Percentiles rank a stretch among this genome's conserved stretches.
Evolutionary conservation across 2,888 invertebrate genomes (phyloP).

Genomic region (Dynastes maya): DNA sequence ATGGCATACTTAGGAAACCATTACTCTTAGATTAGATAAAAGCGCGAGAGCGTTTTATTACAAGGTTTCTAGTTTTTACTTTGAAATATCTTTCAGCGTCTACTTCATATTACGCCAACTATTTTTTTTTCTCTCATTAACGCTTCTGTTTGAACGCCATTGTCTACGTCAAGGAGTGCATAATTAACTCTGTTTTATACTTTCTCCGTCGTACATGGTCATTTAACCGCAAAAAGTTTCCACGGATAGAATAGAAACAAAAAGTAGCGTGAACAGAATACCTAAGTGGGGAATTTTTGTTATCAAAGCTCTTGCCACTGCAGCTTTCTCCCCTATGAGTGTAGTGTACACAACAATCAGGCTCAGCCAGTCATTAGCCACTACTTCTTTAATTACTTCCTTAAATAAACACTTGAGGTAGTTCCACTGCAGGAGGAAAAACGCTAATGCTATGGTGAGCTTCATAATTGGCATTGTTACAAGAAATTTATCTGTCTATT

Average conservation of each 20-base stretch:
- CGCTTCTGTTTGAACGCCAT: background rate
- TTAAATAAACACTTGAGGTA: slow-evolving; percentile 56
- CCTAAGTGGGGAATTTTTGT: slow-evolving; percentile 37
- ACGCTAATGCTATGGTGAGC: slow-evolving; percentile 56
- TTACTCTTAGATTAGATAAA: no score
- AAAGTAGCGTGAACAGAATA: slow-evolving; percentile 32
- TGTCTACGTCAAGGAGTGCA: background rate
- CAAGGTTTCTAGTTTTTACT: no score
- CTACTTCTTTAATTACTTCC: slow-evolving; percentile 60
- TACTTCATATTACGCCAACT: background rate
- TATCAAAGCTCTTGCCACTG: slow-evolving; percentile 29
- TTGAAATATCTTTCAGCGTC: background rate
- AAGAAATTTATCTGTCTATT: slow-evolving; percentile 49
- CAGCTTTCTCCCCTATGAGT: slow-evolving; percentile 51
- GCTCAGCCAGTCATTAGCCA: slow-evolving; percentile 56
- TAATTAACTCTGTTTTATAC: background rate
- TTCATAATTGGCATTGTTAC: slow-evolving; percentile 57
- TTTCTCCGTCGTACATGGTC: background rate
- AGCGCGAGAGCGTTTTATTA: no score
- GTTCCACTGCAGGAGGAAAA: slow-evolving; percentile 55
- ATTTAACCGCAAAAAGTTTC: slow-evolving; percentile 6
- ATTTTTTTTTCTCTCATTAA: background rate
- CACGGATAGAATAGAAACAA: slow-evolving; percentile 14
- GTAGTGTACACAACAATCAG: slow-evolving; percentile 60
- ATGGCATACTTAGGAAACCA: no score